Evolutionary conservation across 2,113 vertebrate species (phyloP), one percentile per base, ranked within the genome.

Genomic region (Cottus gobio): DNA sequence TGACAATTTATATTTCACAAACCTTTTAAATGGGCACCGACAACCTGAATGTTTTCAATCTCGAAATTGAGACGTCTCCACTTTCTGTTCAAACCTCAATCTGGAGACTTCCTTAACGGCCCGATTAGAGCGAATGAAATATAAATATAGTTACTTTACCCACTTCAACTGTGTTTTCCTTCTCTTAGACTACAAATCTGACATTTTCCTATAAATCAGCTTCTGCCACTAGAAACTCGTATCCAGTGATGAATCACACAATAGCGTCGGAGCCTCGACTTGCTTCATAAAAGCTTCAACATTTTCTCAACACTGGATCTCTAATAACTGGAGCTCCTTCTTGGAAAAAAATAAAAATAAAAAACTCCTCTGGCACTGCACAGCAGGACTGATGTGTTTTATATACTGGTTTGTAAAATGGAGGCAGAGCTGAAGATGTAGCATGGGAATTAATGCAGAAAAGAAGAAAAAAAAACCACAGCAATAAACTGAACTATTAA

Each of bases 401-500:
- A 83, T 68, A 61, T 62, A 20, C 42, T 50, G 63, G 12, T 75
- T 75, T 66, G 13, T 48, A 71, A 75, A 79, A 1, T 67, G 60
- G 30, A 57, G 30, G 37, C 6, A 65, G 16, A 63, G n/a, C 8
- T 46, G 48, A 15, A 60, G 10, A 5, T 46, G 44, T 62, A 58
- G 37, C 58, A 56, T 20, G 39, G 77, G 42, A 77, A 60, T 31
- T 15, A 26, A 42, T 37, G 30, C 26, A 60, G 54, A 48, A 73
- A n/a, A n/a, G n/a, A n/a, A n/a, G n/a, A n/a, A n/a, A n/a, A 44
- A 63, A 65, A 60, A 13, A 7, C 26, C 18, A 50, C 37, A 34
- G 63, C 65, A 48, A 71, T 65, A 60, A 81, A 30, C 42, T 66
- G n/a, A 66, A 66, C 66, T 64, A 75, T 68, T 77, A 89, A 79